A percentile compares a stretch with the other conserved stretches of the same genome.
Evolutionary conservation across 1,140 invertebrate species (phyloP).

Genomic region (Drosophila nasuta): DNA sequence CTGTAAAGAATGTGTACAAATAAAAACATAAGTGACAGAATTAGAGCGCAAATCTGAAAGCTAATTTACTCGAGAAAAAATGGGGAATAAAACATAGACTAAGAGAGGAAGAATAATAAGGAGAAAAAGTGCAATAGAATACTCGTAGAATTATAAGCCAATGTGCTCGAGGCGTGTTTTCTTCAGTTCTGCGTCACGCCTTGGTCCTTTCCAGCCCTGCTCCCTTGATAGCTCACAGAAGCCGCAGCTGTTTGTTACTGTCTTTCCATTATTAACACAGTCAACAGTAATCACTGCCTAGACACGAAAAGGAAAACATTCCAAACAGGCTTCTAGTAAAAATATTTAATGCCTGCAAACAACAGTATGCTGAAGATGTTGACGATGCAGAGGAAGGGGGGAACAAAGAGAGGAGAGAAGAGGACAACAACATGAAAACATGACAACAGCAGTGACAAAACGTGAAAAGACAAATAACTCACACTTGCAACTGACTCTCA

Average conservation of each 20-base stretch:
- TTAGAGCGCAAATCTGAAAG: neutral
- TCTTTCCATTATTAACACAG: constrained; percentile 80
- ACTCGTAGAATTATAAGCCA: constrained; percentile 4
- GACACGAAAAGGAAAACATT: constrained; percentile 66
- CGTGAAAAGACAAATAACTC: constrained; percentile 75
- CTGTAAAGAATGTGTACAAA: neutral
- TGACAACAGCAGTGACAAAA: constrained; percentile 66
- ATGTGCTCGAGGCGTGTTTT: constrained; percentile 7
- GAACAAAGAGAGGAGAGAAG: neutral
- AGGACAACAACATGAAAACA: constrained; percentile 46
- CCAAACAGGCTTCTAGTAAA: constrained; percentile 71
- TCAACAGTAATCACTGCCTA: constrained; percentile 79
- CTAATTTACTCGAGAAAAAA: neutral
- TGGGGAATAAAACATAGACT: neutral
- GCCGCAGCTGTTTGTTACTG: constrained; percentile 74
- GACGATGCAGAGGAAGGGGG: constrained; percentile 2
- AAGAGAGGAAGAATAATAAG: neutral
- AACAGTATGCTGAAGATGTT: constrained; percentile 58
- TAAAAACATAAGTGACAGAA: constrained; percentile 8
- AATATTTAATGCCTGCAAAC: constrained; percentile 82
- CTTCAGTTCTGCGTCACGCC: neutral
- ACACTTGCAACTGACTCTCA: constrained; percentile 68
- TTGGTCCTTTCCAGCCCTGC: too few relatives aligned
- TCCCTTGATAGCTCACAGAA: constrained; percentile 11
- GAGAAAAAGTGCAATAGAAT: neutral